Percentiles rank a stretch among this genome's conserved stretches.
phyloP scores from a whole-genome alignment of 2,797 vertebrate species.

The Falco peregrinus region DNA sequence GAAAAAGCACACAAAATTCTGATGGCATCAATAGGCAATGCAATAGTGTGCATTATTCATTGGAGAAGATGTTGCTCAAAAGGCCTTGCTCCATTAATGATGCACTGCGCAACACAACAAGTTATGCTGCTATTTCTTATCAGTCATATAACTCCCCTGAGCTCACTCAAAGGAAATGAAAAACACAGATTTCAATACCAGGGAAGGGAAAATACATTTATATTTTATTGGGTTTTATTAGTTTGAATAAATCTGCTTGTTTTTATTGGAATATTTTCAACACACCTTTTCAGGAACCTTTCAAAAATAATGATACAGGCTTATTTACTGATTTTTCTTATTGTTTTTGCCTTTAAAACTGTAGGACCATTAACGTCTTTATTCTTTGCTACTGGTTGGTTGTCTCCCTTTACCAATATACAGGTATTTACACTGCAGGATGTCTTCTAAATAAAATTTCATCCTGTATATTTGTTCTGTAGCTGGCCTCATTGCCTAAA shows the following conservation, averaged over 20 bases:
- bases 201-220: neutral
- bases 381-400: neutral
- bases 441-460: neutral
- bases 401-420: neutral
- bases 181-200: neutral
- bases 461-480: neutral
- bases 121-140: neutral
- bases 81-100: neutral
- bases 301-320: neutral
- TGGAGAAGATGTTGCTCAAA: neutral
- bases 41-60: neutral
- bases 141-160: neutral
- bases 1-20: neutral
- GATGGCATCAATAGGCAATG: neutral
- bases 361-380: neutral
- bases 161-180: constrained; percentile 46
- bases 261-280: constrained; percentile 19
- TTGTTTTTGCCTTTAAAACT: neutral
- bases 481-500: neutral
- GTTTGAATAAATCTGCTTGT: neutral
- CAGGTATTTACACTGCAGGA: neutral
- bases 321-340: neutral
- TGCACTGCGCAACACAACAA: neutral
- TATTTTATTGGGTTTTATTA: constrained; percentile 19
- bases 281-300: neutral